Base-by-base conservation (phyloP, 2,113 vertebrate species). In the Phylloscopus whistleri region DNA sequence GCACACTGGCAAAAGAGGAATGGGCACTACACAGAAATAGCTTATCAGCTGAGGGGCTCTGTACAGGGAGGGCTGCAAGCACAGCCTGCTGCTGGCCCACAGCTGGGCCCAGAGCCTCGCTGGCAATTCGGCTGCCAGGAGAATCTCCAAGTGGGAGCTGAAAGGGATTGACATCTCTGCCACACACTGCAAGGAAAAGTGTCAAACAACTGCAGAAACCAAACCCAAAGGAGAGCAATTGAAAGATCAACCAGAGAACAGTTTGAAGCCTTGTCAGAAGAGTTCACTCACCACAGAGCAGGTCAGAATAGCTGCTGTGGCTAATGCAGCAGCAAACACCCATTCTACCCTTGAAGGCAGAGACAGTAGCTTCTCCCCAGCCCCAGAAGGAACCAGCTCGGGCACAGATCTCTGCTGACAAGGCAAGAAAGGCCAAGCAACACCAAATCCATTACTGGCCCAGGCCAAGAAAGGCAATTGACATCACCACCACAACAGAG, bases 201-300 rank as follows among this genome's bases (percentile, higher is more conserved):
- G 24, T 64, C 63, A 66, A 53, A 67, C 76, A 84, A 92, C 83
- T 67, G 80, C 87, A 90, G 93, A 90, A 93, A 87, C 59, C 87
- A 81, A 89, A 89, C 56, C 44, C 80, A 20, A 80, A 89, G 69
- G 79, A 72, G 24, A 89, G 24, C 69, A 73, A 75, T 31, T 53
- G 77, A 89, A 85, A 74, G 63, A 91, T 75, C 55, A 82, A 86
- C 37, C 87, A 90, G 81, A 80, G 44, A 87, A 90, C 55, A 87
- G 92, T 68, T 84, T 68, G 90, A 84, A 94, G 83, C 86, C 92
- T 92, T 84, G 76, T 92, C 88, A 79, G 53, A 93, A 96, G 63
- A 72, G 73, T 39, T 95, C 46, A 23, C 43, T 62, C 1, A 2
- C 58, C 76, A 86, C 11, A 3, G 49, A 93, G 79, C 62, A 46